These are phyloP conservation scores for Acanthochromis polyacanthus DNA, from an alignment of 2,113 vertebrate species.

Conservation along the genomic window DNA sequence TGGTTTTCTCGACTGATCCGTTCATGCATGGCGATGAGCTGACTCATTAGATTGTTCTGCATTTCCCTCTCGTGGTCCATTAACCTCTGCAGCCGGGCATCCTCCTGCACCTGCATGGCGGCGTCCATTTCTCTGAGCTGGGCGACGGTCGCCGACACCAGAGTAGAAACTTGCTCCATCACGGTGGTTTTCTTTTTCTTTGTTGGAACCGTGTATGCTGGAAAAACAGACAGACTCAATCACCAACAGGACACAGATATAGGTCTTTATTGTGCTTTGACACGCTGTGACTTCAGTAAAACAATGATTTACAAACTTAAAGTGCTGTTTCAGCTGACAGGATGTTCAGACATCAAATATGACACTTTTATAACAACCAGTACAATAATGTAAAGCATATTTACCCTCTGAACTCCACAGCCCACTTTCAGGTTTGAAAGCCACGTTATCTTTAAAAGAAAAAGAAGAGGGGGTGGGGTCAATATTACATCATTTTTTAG, in stretches of 20 bases:
- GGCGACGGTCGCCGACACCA: slow-evolving; percentile 33
- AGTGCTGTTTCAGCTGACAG: too few relatives aligned
- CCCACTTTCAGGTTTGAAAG: too few relatives aligned
- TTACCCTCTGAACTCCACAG: too few relatives aligned
- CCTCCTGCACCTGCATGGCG: slow-evolving; percentile 64
- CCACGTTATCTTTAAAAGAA: too few relatives aligned
- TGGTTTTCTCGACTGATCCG: slow-evolving; percentile 56
- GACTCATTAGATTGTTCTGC: slow-evolving; percentile 61
- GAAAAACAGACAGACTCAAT: not conserved
- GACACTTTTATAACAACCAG: too few relatives aligned
- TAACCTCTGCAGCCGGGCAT: slow-evolving; percentile 51
- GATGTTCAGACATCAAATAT: too few relatives aligned
- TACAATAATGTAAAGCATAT: too few relatives aligned
- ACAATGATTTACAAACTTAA: too few relatives aligned
- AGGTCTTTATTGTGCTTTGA: too few relatives aligned
- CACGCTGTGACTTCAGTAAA: too few relatives aligned
- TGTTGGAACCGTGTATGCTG: slow-evolving; percentile 13
- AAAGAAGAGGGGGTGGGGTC: too few relatives aligned
- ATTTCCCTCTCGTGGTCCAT: slow-evolving; percentile 67
- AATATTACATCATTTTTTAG: too few relatives aligned
- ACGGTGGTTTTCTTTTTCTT: slow-evolving; percentile 36
- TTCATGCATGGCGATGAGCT: slow-evolving; percentile 51
- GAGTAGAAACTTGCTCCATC: slow-evolving; percentile 53
- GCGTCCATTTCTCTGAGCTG: slow-evolving; percentile 64
- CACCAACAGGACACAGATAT: not conserved